Evolutionary conservation across 2,797 vertebrate species (phyloP), one percentile per base, ranked within the genome.

Genomic region (Acrossocheilus wenchowensis): DNA sequence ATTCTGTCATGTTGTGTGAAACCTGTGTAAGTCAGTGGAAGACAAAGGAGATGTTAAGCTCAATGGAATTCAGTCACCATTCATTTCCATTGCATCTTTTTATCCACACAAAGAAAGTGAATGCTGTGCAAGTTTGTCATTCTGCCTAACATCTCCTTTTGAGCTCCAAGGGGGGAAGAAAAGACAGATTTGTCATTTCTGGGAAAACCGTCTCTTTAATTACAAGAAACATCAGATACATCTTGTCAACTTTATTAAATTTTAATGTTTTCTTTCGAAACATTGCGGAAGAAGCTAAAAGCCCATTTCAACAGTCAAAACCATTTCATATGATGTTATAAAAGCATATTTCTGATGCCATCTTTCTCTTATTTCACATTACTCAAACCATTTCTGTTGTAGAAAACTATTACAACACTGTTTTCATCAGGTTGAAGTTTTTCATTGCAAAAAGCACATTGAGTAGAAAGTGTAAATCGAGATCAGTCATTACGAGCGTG

Each of bases 351-450:
- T 62, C 2, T 23, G 43, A 23, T 10, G 23, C 41, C 39, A 17
- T 34, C 26, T 80, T 80, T 74, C 39, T 21, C 34, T 80, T 41
- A 81, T 50, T 30, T 64, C 5, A 8, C 36, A 69, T 85, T 14
- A 83, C 64, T 72, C 52, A 79, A 66, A 48, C 54, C 34, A 54
- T 50, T 36, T 19, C 43, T 81, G 41, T 52, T 45, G 15, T 52
- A 78, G 68, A 78, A 66, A 73, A 78, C n/a, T 50, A 45, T 82
- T 68, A 88, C 84, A 86, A 74, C 84, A 88, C 89, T 93, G 91
- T 94, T 86, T 93, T 93, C 84, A 3, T 87, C 79, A 26, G 71
- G 21, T 30, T 86, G 23, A 57, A 85, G 81, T 34, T 77, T 81
- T 43, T 66, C 10, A 30, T 72, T 75, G 73, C 34, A 57, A 80